Conservation (phyloP, 2,113 vertebrate species). For the Pseudorectes ferrugineus region DNA sequence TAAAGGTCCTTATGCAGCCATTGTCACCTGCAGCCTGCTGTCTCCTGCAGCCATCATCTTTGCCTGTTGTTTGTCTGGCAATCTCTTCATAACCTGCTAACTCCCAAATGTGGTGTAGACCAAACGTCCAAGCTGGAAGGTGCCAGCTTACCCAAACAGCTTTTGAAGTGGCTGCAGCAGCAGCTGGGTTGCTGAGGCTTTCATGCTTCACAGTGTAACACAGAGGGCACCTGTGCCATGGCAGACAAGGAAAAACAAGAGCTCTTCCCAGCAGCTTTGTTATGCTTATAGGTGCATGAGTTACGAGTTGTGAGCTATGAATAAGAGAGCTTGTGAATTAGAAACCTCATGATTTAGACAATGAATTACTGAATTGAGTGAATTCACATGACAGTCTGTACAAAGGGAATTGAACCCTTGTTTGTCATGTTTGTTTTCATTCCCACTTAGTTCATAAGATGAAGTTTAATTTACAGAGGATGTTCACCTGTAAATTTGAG, state of each 20-base stretch:
- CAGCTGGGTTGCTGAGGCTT: neutral
- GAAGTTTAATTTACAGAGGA: neutral
- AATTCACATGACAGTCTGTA: neutral
- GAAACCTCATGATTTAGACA: neutral
- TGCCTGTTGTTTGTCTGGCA: neutral
- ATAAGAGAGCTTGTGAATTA: neutral
- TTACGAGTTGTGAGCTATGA: neutral
- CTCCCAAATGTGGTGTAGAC: neutral
- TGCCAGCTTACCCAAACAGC: neutral
- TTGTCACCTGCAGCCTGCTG: neutral
- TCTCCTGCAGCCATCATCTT: neutral
- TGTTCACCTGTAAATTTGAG: neutral
- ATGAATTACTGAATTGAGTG: neutral
- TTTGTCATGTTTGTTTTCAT: neutral
- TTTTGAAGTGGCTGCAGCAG: neutral
- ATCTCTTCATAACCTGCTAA: neutral
- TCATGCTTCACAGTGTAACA: neutral
- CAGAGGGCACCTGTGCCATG: accelerated
- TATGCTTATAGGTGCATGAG: neutral
- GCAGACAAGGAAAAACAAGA: neutral
- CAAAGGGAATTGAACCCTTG: neutral
- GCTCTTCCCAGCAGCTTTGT: neutral
- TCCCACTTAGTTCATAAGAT: neutral
- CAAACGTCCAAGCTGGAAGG: neutral
- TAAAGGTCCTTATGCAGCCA: neutral